These are phyloP conservation scores for Holacanthus passer DNA, from an alignment of 2,113 vertebrate genomes.

Conservation along the genomic window DNA sequence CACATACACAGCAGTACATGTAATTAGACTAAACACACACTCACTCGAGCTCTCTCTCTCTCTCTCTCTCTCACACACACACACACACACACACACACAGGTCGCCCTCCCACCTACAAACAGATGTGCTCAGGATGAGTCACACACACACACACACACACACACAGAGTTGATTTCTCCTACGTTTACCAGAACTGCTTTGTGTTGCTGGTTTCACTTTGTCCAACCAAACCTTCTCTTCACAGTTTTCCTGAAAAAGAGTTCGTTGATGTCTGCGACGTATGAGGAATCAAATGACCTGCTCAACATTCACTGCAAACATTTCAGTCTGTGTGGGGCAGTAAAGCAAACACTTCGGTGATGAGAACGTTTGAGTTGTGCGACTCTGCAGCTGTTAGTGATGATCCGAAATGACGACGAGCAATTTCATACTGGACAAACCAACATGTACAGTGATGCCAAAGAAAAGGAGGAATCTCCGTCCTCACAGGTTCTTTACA, in stretches of 20 bases:
- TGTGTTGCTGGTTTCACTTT: constrained; percentile 1
- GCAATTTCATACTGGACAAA: no score
- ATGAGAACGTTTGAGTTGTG: no score
- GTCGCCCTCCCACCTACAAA: constrained; percentile 26
- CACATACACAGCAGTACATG: constrained; percentile 25
- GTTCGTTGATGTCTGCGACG: no score
- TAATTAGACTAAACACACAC: constrained; percentile 22
- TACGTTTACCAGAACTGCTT: constrained; percentile 34
- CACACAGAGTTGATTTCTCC: constrained; percentile 18
- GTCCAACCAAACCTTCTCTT: neutral
- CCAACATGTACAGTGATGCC: neutral
- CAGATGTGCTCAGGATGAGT: constrained; percentile 60
- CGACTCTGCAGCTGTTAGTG: no score
- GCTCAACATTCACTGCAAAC: no score
- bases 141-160: constrained; percentile 49
- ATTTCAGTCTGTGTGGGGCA: no score
- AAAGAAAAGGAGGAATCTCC: neutral
- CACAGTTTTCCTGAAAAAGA: no score
- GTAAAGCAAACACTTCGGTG: no score
- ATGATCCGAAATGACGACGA: no score
- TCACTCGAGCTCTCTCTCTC: no score
- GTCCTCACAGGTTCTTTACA: neutral
- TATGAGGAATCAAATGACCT: no score
- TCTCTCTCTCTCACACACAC: no score
- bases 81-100: constrained; percentile 20